These are phyloP conservation scores for Hormaphis cornu DNA, from an alignment of 1,140 invertebrate genomes.

Conservation along the genomic window DNA sequence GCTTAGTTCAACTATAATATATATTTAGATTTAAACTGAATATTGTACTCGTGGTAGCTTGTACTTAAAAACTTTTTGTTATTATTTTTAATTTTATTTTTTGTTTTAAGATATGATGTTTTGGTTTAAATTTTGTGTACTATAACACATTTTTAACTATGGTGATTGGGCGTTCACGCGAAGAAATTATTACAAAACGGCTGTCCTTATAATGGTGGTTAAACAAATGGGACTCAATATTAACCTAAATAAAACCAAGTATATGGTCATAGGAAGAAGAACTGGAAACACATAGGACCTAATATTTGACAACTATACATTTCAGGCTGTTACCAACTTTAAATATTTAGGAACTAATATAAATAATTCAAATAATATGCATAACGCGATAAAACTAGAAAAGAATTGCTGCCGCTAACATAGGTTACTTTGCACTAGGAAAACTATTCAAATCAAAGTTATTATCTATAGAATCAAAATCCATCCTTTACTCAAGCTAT, in stretches of 20 bases:
- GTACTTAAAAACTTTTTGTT: no score
- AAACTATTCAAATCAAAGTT: no score
- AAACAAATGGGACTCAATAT: slow-evolving; percentile 3
- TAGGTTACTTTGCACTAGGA: background rate
- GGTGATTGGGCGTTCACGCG: background rate
- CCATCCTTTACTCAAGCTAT: background rate
- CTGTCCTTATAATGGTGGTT: background rate
- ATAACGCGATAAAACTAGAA: background rate
- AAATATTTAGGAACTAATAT: slow-evolving; percentile 8
- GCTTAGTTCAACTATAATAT: no score
- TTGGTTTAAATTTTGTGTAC: no score
- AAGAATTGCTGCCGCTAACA: background rate
- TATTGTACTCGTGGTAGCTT: no score
- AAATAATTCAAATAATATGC: slow-evolving; percentile 11
- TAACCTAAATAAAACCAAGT: background rate
- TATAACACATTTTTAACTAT: no score
- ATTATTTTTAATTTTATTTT: no score
- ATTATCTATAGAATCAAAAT: background rate
- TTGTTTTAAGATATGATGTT: no score
- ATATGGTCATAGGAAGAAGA: background rate
- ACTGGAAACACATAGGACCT: background rate
- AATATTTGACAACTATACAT: background rate
- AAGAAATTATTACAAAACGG: background rate
- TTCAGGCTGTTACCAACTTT: background rate
- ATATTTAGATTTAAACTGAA: no score